Percentiles rank a stretch among this genome's conserved stretches.
These are phyloP conservation scores for Passerculus sandwichensis DNA, from an alignment of 2,797 vertebrate species.

Conservation along the genomic window DNA sequence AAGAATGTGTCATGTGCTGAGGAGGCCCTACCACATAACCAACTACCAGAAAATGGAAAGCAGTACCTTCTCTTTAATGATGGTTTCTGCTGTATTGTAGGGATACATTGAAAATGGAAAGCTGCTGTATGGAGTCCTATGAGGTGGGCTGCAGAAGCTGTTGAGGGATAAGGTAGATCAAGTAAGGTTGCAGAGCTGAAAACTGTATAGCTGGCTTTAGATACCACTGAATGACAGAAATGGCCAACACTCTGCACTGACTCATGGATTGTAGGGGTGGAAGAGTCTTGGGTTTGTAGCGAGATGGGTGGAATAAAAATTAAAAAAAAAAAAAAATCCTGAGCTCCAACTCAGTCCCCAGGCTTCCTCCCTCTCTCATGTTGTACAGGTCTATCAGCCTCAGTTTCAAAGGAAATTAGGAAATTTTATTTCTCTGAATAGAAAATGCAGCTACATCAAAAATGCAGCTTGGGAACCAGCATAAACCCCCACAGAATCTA, in stretches of 20 bases:
- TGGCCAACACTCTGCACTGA: background rate
- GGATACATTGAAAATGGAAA: background rate
- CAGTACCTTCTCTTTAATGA: background rate
- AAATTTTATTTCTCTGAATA: background rate
- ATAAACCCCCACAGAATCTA: background rate
- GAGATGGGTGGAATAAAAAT: background rate
- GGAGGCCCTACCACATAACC: background rate
- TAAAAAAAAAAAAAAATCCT: background rate
- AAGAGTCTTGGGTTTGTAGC: background rate
- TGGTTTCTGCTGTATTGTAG: background rate
- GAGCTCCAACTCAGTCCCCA: background rate
- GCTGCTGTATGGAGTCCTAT: background rate
- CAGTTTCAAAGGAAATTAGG: background rate
- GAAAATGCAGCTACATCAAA: background rate
- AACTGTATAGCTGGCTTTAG: background rate
- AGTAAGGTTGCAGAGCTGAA: background rate
- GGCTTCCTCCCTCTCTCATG: fast-evolving
- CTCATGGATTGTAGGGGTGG: background rate
- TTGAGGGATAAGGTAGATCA: background rate
- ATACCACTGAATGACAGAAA: background rate
- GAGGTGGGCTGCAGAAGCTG: background rate
- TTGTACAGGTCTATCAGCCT: background rate
- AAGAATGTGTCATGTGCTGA: background rate
- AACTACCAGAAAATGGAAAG: background rate
- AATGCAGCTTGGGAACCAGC: background rate